Percentiles rank a stretch among this genome's conserved stretches.
phyloP scores from a whole-genome alignment of 1,140 invertebrate species.

The Zaprionus vittiger region DNA sequence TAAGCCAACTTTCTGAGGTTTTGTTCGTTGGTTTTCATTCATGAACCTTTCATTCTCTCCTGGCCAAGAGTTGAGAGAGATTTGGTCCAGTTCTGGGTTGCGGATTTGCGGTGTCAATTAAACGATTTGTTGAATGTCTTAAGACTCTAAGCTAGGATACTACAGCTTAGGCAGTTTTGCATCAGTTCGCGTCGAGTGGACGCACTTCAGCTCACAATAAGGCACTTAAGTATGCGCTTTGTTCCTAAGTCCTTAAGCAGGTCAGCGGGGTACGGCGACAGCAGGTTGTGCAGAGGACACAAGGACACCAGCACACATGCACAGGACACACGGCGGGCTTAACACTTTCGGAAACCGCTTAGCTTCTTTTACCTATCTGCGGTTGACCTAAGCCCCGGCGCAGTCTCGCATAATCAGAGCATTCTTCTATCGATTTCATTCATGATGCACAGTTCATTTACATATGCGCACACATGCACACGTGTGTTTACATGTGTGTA shows the following conservation, averaged over 20 bases:
- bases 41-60: slow-evolving; percentile 17
- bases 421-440: slow-evolving; percentile 51
- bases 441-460: slow-evolving; percentile 34
- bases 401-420: slow-evolving; percentile 26
- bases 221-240: slow-evolving; percentile 67
- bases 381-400: slow-evolving; percentile 52
- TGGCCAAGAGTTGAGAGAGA: slow-evolving; percentile 22
- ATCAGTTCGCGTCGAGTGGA: slow-evolving; percentile 51
- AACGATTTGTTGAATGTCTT: slow-evolving; percentile 40
- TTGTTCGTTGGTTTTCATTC: slow-evolving; percentile 44
- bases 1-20: slow-evolving; percentile 3
- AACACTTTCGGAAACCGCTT: slow-evolving; percentile 68
- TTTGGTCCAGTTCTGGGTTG: slow-evolving; percentile 27
- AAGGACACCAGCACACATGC: slow-evolving; percentile 3
- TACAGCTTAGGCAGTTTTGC: slow-evolving; percentile 35
- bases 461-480: slow-evolving; percentile 2
- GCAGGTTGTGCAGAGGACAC: slow-evolving; percentile 25
- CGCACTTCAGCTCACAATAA: slow-evolving; percentile 65
- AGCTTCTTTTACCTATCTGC: slow-evolving; percentile 17
- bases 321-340: slow-evolving; percentile 16
- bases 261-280: slow-evolving; percentile 24
- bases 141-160: slow-evolving; percentile 44
- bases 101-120: slow-evolving; percentile 45
- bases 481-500: background rate
- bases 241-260: slow-evolving; percentile 63